Base-by-base conservation (phyloP, 2,113 vertebrate species). In the Pangasianodon hypophthalmus region DNA sequence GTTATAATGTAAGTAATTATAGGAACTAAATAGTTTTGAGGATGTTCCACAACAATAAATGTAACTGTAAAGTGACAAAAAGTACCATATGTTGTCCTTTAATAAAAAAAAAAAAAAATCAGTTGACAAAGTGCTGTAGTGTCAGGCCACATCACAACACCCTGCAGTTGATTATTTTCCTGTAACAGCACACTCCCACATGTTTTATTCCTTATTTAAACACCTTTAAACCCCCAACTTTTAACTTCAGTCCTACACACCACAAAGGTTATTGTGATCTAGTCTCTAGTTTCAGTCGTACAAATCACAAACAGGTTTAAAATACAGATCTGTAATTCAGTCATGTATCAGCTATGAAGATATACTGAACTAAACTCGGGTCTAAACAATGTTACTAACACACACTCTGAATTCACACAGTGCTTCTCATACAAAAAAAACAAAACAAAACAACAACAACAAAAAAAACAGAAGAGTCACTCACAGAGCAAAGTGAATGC, bases 401-500 rank as follows among this genome's bases (percentile, higher is more conserved):
- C 29, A 32, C 58, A 60, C 26, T 64, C 26, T 29, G 9, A 9
- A 64, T 29, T 29, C 24, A 64, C 11, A 11, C 29, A n/a, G 64
- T 11, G 64, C 29, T 11, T 67, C 64, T 67, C 29, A 7, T 79
- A 79, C 44, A 48, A 4, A 2, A 14, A 32, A 1, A 54, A 8
- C 3, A 32, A 48, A 54, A 48, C 1, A 5, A 24, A 1, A n/a
- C n/a, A n/a, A n/a, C n/a, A n/a, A n/a, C n/a, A n/a, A n/a, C n/a
- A n/a, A 10, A 7, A 1, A 69, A 18, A 84, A 26, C 8, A 46
- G 19, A 26, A 48, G 26, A 54, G 21, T 46, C 83, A 97, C 98
- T 98, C 96, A 99, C 98, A 99, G 96, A 19, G 98, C 96, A 89
- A 98, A 99, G 95, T 99, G 98, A 94, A 99, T 97, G 87, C 98